Evolutionary conservation across 2,888 invertebrate species (phyloP).

Genomic region (Mycalesis mineus): DNA sequence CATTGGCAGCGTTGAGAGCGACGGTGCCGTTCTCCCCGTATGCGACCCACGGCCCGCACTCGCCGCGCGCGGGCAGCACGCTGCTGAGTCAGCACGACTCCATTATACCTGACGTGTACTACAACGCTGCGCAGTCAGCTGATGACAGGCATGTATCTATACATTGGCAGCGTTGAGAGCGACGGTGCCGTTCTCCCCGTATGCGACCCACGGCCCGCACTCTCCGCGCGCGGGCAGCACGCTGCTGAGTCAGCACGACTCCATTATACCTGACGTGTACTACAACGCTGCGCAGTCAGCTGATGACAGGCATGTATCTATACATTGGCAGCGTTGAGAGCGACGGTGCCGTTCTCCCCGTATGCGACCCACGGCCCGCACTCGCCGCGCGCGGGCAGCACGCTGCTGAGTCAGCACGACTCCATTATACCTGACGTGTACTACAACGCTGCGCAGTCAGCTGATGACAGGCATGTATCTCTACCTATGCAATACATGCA

Average conservation of each 20-base stretch:
- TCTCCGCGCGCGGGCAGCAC: constrained; percentile 69
- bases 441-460: constrained; percentile 26
- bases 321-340: constrained; percentile 48
- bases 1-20: too few relatives aligned
- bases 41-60: too few relatives aligned
- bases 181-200: constrained; percentile 70
- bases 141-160: neutral
- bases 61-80: too few relatives aligned
- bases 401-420: constrained; percentile 26
- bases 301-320: neutral
- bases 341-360: constrained; percentile 69
- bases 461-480: neutral
- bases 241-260: neutral
- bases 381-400: constrained; percentile 67
- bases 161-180: too few relatives aligned
- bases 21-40: too few relatives aligned
- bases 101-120: too few relatives aligned
- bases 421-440: neutral
- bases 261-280: neutral
- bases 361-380: constrained; percentile 69
- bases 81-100: too few relatives aligned
- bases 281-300: constrained; percentile 26
- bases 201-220: constrained; percentile 67
- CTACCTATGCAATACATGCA: too few relatives aligned
- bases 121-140: too few relatives aligned